These are phyloP conservation scores for Proisotoma minuta DNA, from an alignment of 2,888 invertebrate species.

Conservation along the genomic window DNA sequence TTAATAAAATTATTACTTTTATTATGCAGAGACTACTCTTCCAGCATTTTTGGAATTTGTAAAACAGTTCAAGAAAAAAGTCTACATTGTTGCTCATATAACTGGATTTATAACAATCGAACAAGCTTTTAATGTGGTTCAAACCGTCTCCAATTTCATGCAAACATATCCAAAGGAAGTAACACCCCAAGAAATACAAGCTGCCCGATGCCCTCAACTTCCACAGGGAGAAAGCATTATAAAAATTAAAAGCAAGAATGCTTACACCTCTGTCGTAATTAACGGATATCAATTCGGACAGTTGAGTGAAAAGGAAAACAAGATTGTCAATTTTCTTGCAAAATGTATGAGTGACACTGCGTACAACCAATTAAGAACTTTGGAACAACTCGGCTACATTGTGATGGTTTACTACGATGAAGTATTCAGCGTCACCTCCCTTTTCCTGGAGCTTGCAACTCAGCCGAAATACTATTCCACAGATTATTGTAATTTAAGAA, in stretches of 20 bases:
- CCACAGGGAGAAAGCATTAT: constrained; percentile 32
- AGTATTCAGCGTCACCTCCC: constrained; percentile 16
- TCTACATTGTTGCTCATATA: constrained; percentile 27
- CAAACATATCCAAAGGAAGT: constrained; percentile 2
- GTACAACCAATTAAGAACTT: constrained; percentile 27
- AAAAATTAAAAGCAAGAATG: constrained; percentile 12
- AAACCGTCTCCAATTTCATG: constrained; percentile 8
- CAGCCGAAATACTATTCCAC: constrained; percentile 34
- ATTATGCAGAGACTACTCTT: neutral
- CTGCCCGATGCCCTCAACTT: constrained; percentile 14
- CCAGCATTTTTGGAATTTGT: constrained; percentile 16
- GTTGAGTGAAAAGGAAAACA: constrained; percentile 13
- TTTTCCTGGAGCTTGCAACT: constrained; percentile 24
- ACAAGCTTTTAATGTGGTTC: constrained; percentile 17
- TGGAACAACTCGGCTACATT: constrained; percentile 32
- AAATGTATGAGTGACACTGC: constrained; percentile 18
- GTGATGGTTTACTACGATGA: constrained; percentile 24
- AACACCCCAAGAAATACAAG: constrained; percentile 12
- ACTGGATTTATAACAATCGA: constrained; percentile 28
- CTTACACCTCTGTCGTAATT: constrained; percentile 26
- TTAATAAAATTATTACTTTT: neutral
- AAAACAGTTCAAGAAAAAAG: constrained; percentile 18
- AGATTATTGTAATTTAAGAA: constrained; percentile 29
- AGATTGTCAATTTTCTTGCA: constrained; percentile 19
- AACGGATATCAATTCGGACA: constrained; percentile 37